Evolutionary conservation across 2,888 invertebrate species (phyloP).

Genomic region (Hirtodrosophila trivittata): DNA sequence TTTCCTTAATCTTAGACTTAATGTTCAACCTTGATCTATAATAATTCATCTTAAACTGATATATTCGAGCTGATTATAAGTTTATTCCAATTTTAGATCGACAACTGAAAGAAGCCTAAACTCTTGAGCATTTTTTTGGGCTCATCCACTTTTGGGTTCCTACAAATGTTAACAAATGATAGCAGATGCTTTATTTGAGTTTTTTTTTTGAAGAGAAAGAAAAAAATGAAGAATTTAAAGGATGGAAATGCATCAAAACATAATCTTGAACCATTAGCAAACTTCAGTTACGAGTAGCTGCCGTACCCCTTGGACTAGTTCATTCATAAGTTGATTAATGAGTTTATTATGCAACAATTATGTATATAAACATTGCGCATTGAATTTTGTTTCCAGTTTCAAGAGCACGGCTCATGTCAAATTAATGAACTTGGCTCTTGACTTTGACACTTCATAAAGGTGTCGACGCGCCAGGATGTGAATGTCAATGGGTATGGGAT

Average conservation of each 20-base stretch:
- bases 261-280: slow-evolving; percentile 63
- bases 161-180: slow-evolving; percentile 57
- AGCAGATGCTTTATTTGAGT: slow-evolving; percentile 51
- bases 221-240: not conserved
- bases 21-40: too few species aligned
- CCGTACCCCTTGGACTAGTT: slow-evolving; percentile 33
- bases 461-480: slow-evolving; percentile 63
- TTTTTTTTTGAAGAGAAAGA: not conserved
- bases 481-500: slow-evolving; percentile 10
- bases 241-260: slow-evolving; percentile 55
- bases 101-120: not conserved
- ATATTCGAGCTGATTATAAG: too few species aligned
- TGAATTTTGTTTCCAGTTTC: slow-evolving; percentile 66
- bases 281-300: slow-evolving; percentile 19
- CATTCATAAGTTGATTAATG: slow-evolving; percentile 75
- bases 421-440: slow-evolving; percentile 76
- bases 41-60: too few species aligned
- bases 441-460: slow-evolving; percentile 79
- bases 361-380: slow-evolving; percentile 60
- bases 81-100: too few species aligned
- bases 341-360: slow-evolving; percentile 79
- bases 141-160: slow-evolving; percentile 1
- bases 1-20: too few species aligned
- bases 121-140: not conserved
- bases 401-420: slow-evolving; percentile 70